A percentile compares a stretch with the other conserved stretches of the same genome.
phyloP scores from a whole-genome alignment of 2,888 invertebrate genomes.

The Diarsia mendica region DNA sequence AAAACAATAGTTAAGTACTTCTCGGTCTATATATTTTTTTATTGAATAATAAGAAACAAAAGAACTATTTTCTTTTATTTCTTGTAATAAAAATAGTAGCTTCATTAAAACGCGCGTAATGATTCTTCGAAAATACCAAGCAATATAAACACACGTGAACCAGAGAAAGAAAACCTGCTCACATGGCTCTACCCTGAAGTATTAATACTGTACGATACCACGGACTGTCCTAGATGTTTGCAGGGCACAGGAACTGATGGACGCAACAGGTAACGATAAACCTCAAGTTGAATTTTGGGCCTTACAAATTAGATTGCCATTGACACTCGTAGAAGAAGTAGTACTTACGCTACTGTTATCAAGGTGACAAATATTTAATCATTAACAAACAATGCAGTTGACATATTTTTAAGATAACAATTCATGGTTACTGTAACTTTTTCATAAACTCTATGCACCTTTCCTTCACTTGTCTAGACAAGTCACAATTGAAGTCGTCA shows the following conservation, averaged over 20 bases:
- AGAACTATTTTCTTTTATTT: no score
- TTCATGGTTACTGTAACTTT: neutral
- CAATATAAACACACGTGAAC: neutral
- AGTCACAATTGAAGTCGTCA: constrained; percentile 7
- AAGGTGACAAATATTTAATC: neutral
- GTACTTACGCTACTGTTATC: constrained; percentile 13
- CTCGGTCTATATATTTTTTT: neutral
- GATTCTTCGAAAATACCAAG: neutral
- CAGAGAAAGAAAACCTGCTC: neutral
- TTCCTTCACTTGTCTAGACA: no score
- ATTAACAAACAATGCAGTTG: neutral
- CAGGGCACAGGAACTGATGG: neutral
- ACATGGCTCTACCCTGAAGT: neutral
- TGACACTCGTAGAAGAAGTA: neutral
- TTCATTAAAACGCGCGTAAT: neutral
- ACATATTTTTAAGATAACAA: neutral
- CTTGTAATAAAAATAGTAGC: no score
- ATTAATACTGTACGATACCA: neutral
- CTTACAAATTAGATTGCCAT: neutral
- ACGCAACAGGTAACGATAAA: neutral
- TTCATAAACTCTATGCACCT: no score
- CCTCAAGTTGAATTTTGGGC: neutral
- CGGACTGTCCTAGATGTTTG: neutral
- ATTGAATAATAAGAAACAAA: neutral
- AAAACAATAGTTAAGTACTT: neutral